phyloP scores from a whole-genome alignment of 2,888 invertebrate genomes.

The Ptilodon capucinus region DNA sequence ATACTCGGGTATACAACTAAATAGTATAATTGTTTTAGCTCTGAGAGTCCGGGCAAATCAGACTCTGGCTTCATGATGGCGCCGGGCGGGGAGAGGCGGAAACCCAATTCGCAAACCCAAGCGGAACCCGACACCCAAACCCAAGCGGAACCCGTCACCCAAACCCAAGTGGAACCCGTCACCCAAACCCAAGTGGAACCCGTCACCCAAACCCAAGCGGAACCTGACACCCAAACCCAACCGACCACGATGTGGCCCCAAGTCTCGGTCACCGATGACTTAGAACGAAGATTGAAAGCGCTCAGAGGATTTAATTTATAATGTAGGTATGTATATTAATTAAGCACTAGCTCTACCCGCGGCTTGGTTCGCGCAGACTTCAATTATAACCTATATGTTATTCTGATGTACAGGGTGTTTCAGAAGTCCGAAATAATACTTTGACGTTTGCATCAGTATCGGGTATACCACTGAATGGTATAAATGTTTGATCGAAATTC shows the following conservation, averaged over 20 bases:
- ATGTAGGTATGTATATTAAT: slow-evolving; percentile 26
- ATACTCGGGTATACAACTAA: no score
- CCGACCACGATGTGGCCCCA: slow-evolving; percentile 14
- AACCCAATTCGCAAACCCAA: slow-evolving; percentile 6
- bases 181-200: background rate
- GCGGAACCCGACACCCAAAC: slow-evolving; percentile 4
- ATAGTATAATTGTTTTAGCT: slow-evolving; percentile 32
- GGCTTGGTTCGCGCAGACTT: no score
- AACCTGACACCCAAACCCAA: background rate
- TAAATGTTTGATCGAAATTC: no score
- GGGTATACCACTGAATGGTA: no score
- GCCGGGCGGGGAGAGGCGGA: slow-evolving; percentile 62
- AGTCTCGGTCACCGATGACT: slow-evolving; percentile 41
- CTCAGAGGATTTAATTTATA: slow-evolving; percentile 61
- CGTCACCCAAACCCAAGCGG: slow-evolving; percentile 1
- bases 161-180: slow-evolving; percentile 4
- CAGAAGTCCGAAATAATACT: no score
- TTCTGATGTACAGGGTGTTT: no score
- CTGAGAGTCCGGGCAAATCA: slow-evolving; percentile 56
- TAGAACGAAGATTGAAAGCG: slow-evolving; percentile 57
- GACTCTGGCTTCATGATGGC: slow-evolving; percentile 66
- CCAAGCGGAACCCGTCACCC: background rate
- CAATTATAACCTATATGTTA: no score
- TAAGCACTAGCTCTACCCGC: no score
- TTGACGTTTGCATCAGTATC: no score